A percentile compares a stretch with the other conserved stretches of the same genome.
phyloP scores from a whole-genome alignment of 2,888 invertebrate species.

The Petrolisthes manimaculis region DNA sequence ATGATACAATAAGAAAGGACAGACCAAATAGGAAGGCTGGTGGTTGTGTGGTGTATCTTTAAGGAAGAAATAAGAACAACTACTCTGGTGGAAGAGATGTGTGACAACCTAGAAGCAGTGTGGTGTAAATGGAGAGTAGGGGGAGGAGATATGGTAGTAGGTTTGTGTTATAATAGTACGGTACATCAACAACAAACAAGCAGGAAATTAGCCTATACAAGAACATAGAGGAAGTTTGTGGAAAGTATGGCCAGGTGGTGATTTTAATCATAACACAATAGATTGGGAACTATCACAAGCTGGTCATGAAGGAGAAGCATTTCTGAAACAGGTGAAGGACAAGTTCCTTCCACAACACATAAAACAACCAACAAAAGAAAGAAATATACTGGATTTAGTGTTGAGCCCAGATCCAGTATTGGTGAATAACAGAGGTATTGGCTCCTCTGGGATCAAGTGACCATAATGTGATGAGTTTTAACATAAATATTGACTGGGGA shows the following conservation, averaged over 20 bases:
- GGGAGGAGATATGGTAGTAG: neutral
- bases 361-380: neutral
- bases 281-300: neutral
- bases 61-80: neutral
- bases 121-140: neutral
- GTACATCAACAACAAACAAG: neutral
- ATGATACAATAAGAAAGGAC: neutral
- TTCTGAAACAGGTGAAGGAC: neutral
- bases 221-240: neutral
- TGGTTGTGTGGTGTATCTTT: neutral
- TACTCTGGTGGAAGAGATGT: neutral
- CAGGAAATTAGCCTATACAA: neutral
- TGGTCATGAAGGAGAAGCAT: constrained; percentile 4
- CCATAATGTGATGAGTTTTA: neutral
- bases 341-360: neutral
- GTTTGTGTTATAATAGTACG: neutral
- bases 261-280: neutral
- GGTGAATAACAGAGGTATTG: neutral
- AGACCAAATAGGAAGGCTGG: neutral
- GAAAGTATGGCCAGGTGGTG: neutral
- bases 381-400: neutral
- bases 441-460: neutral
- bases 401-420: neutral
- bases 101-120: neutral
- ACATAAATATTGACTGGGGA: neutral